Evolutionary conservation across 2,888 invertebrate genomes (phyloP), one percentile per base, ranked within the genome.

Genomic region (Leptogaster cylindrica): DNA sequence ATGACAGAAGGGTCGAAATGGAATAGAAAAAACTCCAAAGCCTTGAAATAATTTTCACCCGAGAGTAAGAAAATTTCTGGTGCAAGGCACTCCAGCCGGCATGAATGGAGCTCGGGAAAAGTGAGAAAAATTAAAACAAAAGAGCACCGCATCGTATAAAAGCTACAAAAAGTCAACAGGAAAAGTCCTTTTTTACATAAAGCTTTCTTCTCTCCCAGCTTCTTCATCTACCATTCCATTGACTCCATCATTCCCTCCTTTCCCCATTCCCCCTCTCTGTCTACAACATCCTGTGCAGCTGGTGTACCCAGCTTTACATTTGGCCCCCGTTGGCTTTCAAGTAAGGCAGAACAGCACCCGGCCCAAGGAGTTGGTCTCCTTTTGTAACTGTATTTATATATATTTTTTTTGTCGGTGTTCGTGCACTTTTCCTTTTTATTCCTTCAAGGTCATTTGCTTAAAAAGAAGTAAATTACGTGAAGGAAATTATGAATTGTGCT

Each of bases 401-500:
- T 50, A 14, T 16, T 12, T 18, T 16, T 41, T 18, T 25, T 16
- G 16, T 27, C 44, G 41, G 61, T 61, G 12, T 27, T 61, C n/a
- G 61, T 61, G 61, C 61, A 61, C 39, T 65, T 65, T 65, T 64
- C 48, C 64, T 64, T 64, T 46, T 64, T 64, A 64, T 50, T 48
- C 14, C 64, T 51, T 65, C 65, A 65, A 65, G 65, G 65, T 65
- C 65, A 65, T 51, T 36, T 64, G 39, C 50, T 65, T 65, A 65
- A 50, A 50, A 50, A 36, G 50, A 50, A 64, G 50, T 50, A 65
- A 50, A 51, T 65, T 51, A 65, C 65, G 50, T 51, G 50, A 65
- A 65, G 65, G 39, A 65, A 50, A 51, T 65, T 65, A 65, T 65
- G 65, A 65, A 65, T 65, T 65, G 51, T 65, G 61, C 44, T 61